Percentiles rank a stretch among this genome's conserved stretches.
Evolutionary conservation across 2,888 invertebrate genomes (phyloP).

Genomic region (Sesia bembeciformis): DNA sequence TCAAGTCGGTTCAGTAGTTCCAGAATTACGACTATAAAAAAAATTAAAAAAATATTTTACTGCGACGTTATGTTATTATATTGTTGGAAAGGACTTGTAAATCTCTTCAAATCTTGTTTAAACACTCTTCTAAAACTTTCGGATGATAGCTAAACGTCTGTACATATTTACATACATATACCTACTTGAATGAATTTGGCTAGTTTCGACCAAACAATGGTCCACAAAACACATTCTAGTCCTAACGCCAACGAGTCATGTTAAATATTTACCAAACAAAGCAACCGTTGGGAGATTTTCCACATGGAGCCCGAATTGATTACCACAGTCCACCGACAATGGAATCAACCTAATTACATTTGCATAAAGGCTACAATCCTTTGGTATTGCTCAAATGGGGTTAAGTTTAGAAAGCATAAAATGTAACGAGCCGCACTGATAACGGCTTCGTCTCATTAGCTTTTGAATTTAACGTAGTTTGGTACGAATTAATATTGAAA

Average conservation of each 20-base stretch:
- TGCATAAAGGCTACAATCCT: slow-evolving; percentile 43
- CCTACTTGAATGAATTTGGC: no score
- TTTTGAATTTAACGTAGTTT: slow-evolving; percentile 14
- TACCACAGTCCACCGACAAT: slow-evolving; percentile 40
- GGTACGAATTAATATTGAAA: no score
- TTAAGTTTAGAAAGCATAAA: slow-evolving; percentile 44
- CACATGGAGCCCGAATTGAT: slow-evolving; percentile 40
- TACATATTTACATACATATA: no score
- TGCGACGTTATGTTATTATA: no score
- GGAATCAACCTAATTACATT: slow-evolving; percentile 36
- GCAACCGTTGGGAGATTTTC: slow-evolving; percentile 31
- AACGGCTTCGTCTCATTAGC: slow-evolving; percentile 48
- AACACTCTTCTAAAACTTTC: no score
- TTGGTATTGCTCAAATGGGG: slow-evolving; percentile 25
- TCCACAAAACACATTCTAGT: neutral
- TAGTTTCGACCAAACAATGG: no score
- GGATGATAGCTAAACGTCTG: no score
- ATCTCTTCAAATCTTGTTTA: no score
- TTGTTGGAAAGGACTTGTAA: no score
- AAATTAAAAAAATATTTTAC: no score
- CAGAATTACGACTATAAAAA: no score
- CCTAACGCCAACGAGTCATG: neutral
- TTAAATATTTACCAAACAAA: slow-evolving; percentile 20
- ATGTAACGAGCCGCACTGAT: slow-evolving; percentile 55
- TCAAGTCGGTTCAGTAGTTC: no score